Percentiles rank a stretch among this genome's conserved stretches.
These are phyloP conservation scores for Torymus auratus DNA, from an alignment of 2,888 invertebrate genomes.

Conservation along the genomic window DNA sequence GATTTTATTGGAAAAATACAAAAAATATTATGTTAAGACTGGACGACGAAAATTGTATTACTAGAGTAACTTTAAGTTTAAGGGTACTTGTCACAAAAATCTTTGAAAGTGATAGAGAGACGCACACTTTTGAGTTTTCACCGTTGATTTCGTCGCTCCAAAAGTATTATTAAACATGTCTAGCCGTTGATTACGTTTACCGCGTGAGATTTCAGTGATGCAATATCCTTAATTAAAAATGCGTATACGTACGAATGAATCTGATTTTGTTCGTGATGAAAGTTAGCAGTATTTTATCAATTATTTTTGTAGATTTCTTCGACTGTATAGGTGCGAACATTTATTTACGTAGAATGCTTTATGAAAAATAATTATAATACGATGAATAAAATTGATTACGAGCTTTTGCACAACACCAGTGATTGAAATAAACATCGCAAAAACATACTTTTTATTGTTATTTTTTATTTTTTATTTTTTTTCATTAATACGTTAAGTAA, in stretches of 20 bases:
- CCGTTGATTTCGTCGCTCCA: not conserved
- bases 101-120: slow-evolving; percentile 7
- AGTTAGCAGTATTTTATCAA: slow-evolving; percentile 48
- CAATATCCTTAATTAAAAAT: slow-evolving; percentile 15
- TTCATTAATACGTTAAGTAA: no score
- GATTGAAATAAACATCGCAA: slow-evolving; percentile 12
- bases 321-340: slow-evolving; percentile 9
- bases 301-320: slow-evolving; percentile 48
- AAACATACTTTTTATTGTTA: not conserved
- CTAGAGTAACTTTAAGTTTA: slow-evolving; percentile 29
- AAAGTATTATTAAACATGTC: slow-evolving; percentile 33
- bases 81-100: slow-evolving; percentile 38
- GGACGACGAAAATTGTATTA: slow-evolving; percentile 42
- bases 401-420: slow-evolving; percentile 21
- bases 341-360: slow-evolving; percentile 36
- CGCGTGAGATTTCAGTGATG: slow-evolving; percentile 34
- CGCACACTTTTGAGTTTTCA: not conserved
- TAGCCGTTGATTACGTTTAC: slow-evolving; percentile 7
- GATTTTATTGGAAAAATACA: not conserved
- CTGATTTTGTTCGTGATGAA: slow-evolving; percentile 22
- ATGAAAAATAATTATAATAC: slow-evolving; percentile 15
- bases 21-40: slow-evolving; percentile 32
- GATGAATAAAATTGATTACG: slow-evolving; percentile 18
- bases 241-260: slow-evolving; percentile 6
- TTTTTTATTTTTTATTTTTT: no score